Conservation (phyloP, 1,140 invertebrate species). For the Aphelinus certus region DNA sequence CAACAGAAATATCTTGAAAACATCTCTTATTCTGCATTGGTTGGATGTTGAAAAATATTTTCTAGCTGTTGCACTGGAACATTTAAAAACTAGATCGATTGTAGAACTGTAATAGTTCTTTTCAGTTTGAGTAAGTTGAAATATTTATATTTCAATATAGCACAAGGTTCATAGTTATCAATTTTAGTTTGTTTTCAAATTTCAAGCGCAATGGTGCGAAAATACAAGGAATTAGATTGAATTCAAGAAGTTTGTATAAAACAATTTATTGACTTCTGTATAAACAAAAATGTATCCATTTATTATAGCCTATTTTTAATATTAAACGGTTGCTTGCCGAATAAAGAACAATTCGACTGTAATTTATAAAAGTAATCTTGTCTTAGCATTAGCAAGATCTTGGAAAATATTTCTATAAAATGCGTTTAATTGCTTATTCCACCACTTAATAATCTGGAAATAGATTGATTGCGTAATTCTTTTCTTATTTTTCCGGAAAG, state of each 20-base stretch:
- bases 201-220: too few species aligned
- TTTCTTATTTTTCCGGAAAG: constrained; percentile 3
- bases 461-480: neutral
- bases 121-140: too few species aligned
- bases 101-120: too few species aligned
- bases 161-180: too few species aligned
- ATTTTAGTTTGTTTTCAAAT: too few species aligned
- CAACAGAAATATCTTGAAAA: too few species aligned
- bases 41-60: too few species aligned
- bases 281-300: constrained; percentile 46
- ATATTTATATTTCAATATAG: too few species aligned
- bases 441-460: constrained; percentile 14
- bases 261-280: constrained; percentile 48
- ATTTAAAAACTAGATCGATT: too few species aligned
- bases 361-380: constrained; percentile 23
- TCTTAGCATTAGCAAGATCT: neutral
- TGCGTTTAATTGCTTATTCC: constrained; percentile 2
- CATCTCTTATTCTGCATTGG: too few species aligned
- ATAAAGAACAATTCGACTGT: constrained; percentile 17
- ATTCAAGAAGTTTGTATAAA: constrained; percentile 25
- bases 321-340: constrained; percentile 6
- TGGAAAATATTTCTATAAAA: constrained; percentile 34
- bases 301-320: constrained; percentile 29
- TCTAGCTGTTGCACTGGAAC: too few species aligned
- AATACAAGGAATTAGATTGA: too few species aligned